Percentiles rank a stretch among this genome's conserved stretches.
phyloP scores from a whole-genome alignment of 2,113 vertebrate genomes.

The Microcebus ravelobensis region DNA sequence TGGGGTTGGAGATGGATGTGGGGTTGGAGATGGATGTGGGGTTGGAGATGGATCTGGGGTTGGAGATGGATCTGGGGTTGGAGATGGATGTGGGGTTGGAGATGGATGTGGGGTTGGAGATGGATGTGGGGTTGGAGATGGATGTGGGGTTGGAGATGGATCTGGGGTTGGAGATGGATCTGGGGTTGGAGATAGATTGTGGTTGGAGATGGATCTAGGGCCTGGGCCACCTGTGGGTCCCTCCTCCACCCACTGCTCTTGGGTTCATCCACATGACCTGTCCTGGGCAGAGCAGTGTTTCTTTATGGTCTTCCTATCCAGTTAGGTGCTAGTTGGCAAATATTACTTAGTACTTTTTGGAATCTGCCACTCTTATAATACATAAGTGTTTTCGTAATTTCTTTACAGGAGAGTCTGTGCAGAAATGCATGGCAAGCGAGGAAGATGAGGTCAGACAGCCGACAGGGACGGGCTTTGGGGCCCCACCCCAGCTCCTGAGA shows the following conservation, averaged over 20 bases:
- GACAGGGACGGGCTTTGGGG: too few species aligned
- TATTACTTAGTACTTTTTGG: not conserved
- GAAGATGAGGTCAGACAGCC: rapidly evolving
- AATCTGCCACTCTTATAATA: not conserved
- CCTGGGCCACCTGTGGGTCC: rapidly evolving
- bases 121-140: too few species aligned
- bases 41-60: too few species aligned
- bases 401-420: not conserved
- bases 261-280: rapidly evolving
- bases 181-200: too few species aligned
- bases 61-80: too few species aligned
- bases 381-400: not conserved
- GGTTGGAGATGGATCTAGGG: too few species aligned
- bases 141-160: too few species aligned
- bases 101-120: too few species aligned
- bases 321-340: not conserved
- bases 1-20: too few species aligned
- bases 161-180: too few species aligned
- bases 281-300: rapidly evolving
- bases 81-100: too few species aligned
- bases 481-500: not conserved
- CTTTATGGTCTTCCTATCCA: not conserved
- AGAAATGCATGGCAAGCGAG: not conserved
- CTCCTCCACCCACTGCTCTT: rapidly evolving
- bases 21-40: too few species aligned